phyloP scores from a whole-genome alignment of 2,888 invertebrate species.

The Hedya salicella region DNA sequence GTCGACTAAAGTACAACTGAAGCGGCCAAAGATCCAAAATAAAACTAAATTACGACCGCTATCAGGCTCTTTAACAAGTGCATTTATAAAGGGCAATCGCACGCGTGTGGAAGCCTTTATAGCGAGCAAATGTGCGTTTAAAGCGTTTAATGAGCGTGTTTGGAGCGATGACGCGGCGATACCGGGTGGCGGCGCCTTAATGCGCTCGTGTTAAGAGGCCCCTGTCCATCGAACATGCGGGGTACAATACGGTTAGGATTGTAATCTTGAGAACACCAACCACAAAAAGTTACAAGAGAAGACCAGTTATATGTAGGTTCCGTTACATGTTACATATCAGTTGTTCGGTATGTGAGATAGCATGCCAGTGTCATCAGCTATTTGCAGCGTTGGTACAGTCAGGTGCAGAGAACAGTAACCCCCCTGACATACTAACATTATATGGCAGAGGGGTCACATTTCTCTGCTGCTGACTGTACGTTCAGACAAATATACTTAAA shows the following conservation, averaged over 20 bases:
- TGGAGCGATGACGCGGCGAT: conserved; percentile 44
- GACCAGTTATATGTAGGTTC: neutral
- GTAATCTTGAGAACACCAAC: neutral
- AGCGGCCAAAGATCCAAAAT: conserved; percentile 1
- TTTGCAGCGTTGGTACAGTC: no score
- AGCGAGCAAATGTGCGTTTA: conserved; percentile 57
- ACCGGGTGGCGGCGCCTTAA: conserved; percentile 41
- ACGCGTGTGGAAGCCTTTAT: conserved; percentile 54
- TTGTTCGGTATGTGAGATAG: no score
- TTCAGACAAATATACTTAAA: no score
- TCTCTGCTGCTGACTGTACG: no score
- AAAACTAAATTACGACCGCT: conserved; percentile 27
- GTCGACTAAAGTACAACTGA: neutral
- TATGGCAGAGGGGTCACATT: no score
- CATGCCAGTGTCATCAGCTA: no score
- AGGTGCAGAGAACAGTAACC: no score
- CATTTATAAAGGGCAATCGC: conserved; percentile 57
- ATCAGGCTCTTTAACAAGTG: conserved; percentile 56
- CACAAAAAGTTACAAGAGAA: conserved; percentile 5
- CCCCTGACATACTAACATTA: no score
- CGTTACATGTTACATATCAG: neutral
- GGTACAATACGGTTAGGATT: neutral
- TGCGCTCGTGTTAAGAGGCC: conserved; percentile 29
- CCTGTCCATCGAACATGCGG: neutral
- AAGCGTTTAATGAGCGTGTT: conserved; percentile 55